Evolutionary conservation across 2,113 vertebrate genomes (phyloP).

Genomic region (Oncorhynchus kisutch): DNA sequence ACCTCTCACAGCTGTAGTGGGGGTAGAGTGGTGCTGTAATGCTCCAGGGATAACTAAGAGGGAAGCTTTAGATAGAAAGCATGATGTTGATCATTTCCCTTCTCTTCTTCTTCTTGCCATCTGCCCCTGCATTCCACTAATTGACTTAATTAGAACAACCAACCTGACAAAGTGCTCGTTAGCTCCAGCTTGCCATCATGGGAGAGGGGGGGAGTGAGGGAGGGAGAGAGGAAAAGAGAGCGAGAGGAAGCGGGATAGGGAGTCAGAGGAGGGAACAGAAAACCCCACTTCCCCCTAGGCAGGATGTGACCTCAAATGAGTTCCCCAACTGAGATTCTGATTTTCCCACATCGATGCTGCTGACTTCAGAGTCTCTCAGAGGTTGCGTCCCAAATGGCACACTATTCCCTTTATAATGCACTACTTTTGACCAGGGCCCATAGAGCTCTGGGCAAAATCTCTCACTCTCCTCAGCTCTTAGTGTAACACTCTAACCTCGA

Average conservation of each 20-base stretch:
- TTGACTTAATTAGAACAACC: conserved; percentile 58
- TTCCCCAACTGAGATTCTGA: not conserved
- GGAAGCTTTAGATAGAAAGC: conserved; percentile 11
- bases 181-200: conserved; percentile 42
- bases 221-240: not conserved
- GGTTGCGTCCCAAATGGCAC: not conserved
- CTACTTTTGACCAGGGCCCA: not conserved
- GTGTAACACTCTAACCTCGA: no score
- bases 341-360: not conserved
- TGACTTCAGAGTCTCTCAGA: not conserved
- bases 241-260: not conserved
- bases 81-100: conserved; percentile 29
- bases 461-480: no score
- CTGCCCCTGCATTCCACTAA: conserved; percentile 52
- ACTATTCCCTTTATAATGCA: not conserved
- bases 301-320: not conserved
- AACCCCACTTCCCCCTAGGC: not conserved
- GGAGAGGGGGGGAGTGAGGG: not conserved
- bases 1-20: not conserved
- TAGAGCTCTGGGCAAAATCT: not conserved
- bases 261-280: no score
- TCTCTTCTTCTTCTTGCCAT: conserved; percentile 45
- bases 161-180: conserved; percentile 51
- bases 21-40: not conserved
- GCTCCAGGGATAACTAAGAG: conserved; percentile 16